Percentiles rank a stretch among this genome's conserved stretches.
Conservation (phyloP, 2,113 vertebrate species). For the Leptocoma aspasia region DNA sequence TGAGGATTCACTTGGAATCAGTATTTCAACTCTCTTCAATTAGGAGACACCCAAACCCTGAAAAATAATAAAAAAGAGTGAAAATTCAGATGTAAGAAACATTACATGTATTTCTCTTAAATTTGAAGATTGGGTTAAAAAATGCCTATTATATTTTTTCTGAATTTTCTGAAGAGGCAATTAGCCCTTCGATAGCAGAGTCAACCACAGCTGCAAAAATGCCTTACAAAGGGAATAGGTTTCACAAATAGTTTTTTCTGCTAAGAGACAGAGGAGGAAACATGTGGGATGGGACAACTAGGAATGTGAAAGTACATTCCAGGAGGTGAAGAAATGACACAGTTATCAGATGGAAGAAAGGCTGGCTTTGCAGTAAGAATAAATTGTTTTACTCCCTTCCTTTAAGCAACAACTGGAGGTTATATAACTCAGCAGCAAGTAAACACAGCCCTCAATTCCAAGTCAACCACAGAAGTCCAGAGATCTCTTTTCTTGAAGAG, state of each 20-base stretch:
- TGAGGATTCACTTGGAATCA: not conserved
- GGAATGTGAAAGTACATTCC: not conserved
- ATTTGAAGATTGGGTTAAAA: not conserved
- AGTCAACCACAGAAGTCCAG: not conserved
- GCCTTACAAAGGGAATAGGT: not conserved
- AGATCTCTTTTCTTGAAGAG: not conserved
- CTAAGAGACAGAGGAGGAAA: not conserved
- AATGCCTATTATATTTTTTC: not conserved
- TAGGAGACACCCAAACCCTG: conserved; percentile 66
- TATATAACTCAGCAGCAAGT: not conserved
- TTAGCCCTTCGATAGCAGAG: conserved; percentile 1
- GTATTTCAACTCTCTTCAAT: conserved; percentile 30
- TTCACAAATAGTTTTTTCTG: not conserved
- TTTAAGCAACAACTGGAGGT: not conserved
- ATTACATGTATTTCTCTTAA: not conserved
- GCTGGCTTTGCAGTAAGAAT: not conserved
- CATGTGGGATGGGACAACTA: not conserved
- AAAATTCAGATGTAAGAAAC: not conserved
- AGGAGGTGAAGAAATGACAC: not conserved
- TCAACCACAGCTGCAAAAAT: not conserved
- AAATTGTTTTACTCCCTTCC: not conserved
- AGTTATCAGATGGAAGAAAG: not conserved
- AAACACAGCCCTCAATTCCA: not conserved
- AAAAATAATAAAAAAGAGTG: conserved; percentile 25
- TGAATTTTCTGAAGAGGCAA: not conserved